A percentile compares a stretch with the other conserved stretches of the same genome.
Evolutionary conservation across 2,797 vertebrate genomes (phyloP).

Genomic region (Sebastes melanostomus): DNA sequence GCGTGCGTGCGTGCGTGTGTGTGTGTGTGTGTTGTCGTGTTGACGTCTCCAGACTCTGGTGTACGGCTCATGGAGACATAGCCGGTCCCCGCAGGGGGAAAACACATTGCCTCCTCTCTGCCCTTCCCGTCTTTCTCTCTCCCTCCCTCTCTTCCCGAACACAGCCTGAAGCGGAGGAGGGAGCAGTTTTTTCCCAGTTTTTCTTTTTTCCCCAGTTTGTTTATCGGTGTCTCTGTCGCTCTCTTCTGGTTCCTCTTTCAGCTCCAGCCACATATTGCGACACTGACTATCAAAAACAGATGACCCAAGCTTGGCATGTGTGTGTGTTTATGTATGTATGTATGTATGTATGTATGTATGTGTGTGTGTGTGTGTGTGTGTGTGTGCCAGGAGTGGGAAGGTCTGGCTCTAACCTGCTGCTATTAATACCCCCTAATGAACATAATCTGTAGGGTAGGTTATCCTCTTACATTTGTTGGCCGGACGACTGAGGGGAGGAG

Average conservation of each 20-base stretch:
- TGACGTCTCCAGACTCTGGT: conserved; percentile 59
- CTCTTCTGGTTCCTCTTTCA: conserved; percentile 36
- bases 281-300: conserved; percentile 77
- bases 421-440: conserved; percentile 94
- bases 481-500: conserved; percentile 64
- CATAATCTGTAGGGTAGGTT: conserved; percentile 85
- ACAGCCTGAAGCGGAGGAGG: conserved; percentile 10
- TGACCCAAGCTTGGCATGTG: conserved; percentile 54
- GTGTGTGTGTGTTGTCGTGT: conserved; percentile 8
- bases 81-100: conserved; percentile 51
- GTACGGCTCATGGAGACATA: conserved; percentile 52
- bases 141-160: background rate
- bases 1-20: background rate
- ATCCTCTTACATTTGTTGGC: conserved; percentile 89
- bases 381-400: conserved; percentile 53
- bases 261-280: conserved; percentile 49
- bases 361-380: conserved; percentile 30
- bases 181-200: background rate
- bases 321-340: conserved; percentile 32
- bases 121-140: conserved; percentile 6
- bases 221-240: conserved; percentile 3
- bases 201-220: background rate
- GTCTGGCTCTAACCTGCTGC: conserved; percentile 83
- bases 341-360: conserved; percentile 32
- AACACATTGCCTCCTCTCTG: conserved; percentile 37